Evolutionary conservation across 1,140 invertebrate species (phyloP).

Genomic region (Coelopa frigida): DNA sequence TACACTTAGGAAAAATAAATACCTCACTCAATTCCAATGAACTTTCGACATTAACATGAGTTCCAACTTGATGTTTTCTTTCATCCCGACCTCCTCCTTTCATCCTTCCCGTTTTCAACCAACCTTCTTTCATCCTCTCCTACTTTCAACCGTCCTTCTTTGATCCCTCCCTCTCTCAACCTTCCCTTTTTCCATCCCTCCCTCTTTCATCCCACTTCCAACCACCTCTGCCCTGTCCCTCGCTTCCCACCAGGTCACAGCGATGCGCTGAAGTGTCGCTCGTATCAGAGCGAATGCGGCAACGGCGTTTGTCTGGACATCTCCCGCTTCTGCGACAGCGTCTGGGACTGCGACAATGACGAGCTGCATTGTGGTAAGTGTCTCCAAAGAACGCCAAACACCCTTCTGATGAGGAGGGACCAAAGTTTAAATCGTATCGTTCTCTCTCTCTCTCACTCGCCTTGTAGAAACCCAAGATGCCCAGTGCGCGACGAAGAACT

Average conservation of each 20-base stretch:
- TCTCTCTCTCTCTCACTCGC: not conserved
- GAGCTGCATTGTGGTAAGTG: conserved; percentile 49
- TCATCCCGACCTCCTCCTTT: too few species aligned
- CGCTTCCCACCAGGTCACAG: conserved; percentile 23
- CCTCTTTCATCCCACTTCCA: not conserved
- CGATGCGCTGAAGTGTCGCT: conserved; percentile 47
- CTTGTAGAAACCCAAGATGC: conserved; percentile 48
- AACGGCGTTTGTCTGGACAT: conserved; percentile 65
- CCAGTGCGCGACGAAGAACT: conserved; percentile 53
- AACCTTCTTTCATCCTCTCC: too few species aligned
- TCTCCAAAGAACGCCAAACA: too few species aligned
- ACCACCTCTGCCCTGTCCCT: not conserved
- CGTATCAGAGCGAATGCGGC: conserved; percentile 58
- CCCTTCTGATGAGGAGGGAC: too few species aligned
- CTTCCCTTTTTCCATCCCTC: conserved; percentile 1
- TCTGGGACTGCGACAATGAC: conserved; percentile 64
- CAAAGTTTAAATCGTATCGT: too few species aligned
- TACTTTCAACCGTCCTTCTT: too few species aligned
- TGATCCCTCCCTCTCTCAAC: not conserved
- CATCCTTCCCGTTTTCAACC: too few species aligned
- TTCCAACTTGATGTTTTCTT: too few species aligned
- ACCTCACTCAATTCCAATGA: too few species aligned
- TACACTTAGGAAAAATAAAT: too few species aligned
- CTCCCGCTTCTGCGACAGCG: conserved; percentile 72
- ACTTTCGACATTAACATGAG: too few species aligned